phyloP scores from a whole-genome alignment of 2,113 vertebrate species.

The Anguilla japonica region DNA sequence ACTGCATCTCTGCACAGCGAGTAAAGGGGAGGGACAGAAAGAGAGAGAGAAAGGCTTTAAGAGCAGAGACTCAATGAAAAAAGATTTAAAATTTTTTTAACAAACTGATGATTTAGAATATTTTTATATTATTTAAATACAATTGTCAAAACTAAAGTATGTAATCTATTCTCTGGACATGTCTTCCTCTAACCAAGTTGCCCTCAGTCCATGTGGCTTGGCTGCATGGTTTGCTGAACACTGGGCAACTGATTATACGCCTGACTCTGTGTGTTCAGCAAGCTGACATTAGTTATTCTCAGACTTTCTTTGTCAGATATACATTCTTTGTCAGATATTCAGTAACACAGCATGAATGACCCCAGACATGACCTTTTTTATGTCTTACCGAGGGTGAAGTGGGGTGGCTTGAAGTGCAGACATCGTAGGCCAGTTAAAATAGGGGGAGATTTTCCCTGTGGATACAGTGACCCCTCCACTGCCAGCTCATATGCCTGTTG shows the following conservation, averaged over 20 bases:
- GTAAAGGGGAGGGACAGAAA: not conserved
- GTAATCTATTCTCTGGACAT: too few relatives aligned
- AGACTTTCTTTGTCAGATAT: too few relatives aligned
- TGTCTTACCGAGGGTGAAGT: constrained; percentile 84
- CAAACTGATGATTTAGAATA: too few relatives aligned
- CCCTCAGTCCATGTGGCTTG: not conserved
- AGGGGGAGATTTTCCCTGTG: constrained; percentile 80
- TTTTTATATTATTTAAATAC: too few relatives aligned
- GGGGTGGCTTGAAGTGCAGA: constrained; percentile 76
- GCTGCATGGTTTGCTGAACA: too few relatives aligned
- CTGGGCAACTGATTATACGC: too few relatives aligned
- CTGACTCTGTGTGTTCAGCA: not conserved
- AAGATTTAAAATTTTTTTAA: too few relatives aligned
- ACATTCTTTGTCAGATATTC: not conserved
- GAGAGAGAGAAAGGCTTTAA: not conserved
- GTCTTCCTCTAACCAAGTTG: too few relatives aligned
- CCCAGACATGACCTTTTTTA: not conserved
- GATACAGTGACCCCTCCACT: constrained; percentile 78
- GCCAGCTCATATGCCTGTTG: constrained; percentile 94
- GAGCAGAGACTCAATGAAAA: too few relatives aligned
- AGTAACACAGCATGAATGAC: not conserved
- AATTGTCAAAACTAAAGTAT: too few relatives aligned
- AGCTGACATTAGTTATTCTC: too few relatives aligned
- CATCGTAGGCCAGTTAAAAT: constrained; percentile 82
- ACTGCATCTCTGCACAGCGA: constrained; percentile 79